Evolutionary conservation across 2,888 invertebrate species (phyloP), one percentile per base, ranked within the genome.

Genomic region (Caenorhabditis sulstoni): DNA sequence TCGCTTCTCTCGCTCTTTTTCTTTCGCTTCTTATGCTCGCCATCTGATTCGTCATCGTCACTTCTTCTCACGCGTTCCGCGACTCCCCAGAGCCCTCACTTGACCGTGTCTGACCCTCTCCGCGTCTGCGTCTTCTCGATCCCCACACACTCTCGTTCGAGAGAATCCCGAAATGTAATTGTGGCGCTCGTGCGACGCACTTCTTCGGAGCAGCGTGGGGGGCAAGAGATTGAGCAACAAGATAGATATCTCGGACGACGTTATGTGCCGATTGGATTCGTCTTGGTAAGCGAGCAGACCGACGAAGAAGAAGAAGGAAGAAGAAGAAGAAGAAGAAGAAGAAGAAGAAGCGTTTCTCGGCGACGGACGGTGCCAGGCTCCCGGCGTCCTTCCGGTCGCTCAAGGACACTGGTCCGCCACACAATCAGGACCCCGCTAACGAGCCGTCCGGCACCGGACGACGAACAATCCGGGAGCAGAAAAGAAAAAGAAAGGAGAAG

Each of bases 291-390:
- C n/a, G 7, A 29, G 29, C 3, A 29, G 29, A 7, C 29, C 29
- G 29, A 29, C 29, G 29, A 7, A 29, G 29, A 29, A 29, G 29
- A 29, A 29, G 29, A 29, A 29, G 3, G 29, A n/a, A 29, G 29
- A 29, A 29, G 29, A 29, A 29, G 29, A 29, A 29, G 29, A 29
- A 3, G 29, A 29, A 29, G 29, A 5, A 5, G 29, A 29, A 7
- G 29, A 29, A 29, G 41, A 11, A 14, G 41, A 11, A 41, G 41
- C 12, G 41, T 41, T 14, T 41, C 12, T 41, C 41, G 41, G 41
- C 11, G 58, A 41, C 23, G 45, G 22, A 45, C 45, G 49, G 65
- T 66, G 57, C 66, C 66, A 49, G 66, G 44, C 55, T n/a, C 47
- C 44, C 16, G 35, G 7, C 16, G 18, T 14, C 49, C 62, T 47